These are phyloP conservation scores for Brachionus rotundiformis DNA, from an alignment of 1,140 invertebrate species.

Conservation along the genomic window DNA sequence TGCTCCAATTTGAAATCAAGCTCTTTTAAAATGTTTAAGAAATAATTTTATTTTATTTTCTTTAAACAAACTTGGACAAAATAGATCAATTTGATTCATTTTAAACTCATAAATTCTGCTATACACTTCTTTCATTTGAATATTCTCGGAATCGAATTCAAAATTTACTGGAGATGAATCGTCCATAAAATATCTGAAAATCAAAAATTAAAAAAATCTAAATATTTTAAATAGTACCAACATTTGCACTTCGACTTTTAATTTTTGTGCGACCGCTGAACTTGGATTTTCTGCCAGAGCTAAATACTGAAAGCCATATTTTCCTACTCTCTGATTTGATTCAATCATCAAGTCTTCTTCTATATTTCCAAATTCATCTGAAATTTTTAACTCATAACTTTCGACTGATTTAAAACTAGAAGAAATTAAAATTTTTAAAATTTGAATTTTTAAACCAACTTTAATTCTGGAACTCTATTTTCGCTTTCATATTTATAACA, in stretches of 20 bases:
- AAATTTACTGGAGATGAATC: background rate
- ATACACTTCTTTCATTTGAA: constrained; percentile 20
- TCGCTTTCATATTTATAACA: constrained; percentile 27
- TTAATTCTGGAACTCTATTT: background rate
- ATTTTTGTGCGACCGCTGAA: background rate
- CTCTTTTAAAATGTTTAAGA: background rate
- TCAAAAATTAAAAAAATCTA: background rate
- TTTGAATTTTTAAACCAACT: background rate
- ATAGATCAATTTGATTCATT: background rate
- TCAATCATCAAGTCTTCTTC: constrained; percentile 40
- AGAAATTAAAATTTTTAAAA: background rate
- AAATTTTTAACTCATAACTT: constrained; percentile 45
- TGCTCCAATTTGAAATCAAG: constrained; percentile 10
- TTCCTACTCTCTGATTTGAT: constrained; percentile 6
- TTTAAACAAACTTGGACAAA: constrained; percentile 36
- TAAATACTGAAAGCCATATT: constrained; percentile 29
- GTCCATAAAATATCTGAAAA: background rate
- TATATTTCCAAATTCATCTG: background rate
- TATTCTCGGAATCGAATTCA: constrained; percentile 12
- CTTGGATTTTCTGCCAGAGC: background rate
- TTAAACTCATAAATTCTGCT: background rate
- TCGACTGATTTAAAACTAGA: background rate
- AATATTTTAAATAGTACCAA: background rate
- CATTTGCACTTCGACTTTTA: constrained; percentile 3
- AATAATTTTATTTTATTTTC: no score